Evolutionary conservation across 2,113 vertebrate species (phyloP), one percentile per base, ranked within the genome.

Genomic region (Cyprinodon variegatus): DNA sequence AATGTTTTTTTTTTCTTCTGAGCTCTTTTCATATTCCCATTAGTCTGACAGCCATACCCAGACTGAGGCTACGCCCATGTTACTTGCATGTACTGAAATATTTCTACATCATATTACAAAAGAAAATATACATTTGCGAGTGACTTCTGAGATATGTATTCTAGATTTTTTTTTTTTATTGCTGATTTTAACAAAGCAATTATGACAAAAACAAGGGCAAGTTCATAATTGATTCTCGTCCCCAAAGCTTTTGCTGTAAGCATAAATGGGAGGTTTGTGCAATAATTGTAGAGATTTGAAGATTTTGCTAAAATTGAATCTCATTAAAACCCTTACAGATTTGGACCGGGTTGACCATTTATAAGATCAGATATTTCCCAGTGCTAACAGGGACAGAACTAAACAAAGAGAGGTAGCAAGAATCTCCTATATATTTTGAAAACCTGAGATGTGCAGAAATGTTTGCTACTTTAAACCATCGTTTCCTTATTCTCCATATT

Each of bases 1-100:
- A n/a, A 14, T 74, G 39, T 38, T 9, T 37, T 37, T 0, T 14
- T 14, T 11, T 20, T 5, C 61, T 57, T 6, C 50, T 39, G 43
- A n/a, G 36, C 61, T 20, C 57, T 71, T 76, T 40, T 69, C 15
- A 66, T 65, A 62, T 37, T 59, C 1, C 12, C 45, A 89, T 85
- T 82, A 77, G 61, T 65, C 17, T 41, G 40, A 66, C 4, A 69
- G 39, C 29, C 63, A 57, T 71, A 13, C 1, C n/a, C 38, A 61
- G n/a, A 43, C 0, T 0, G 4, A 10, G 50, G 36, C 66, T 72
- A 70, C 70, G 53, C 75, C 75, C 79, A 62, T 39, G 66, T 22
- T 10, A 10, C 37, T 36, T 41, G 5, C 15, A 38, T 11, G 1
- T 13, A 14, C 41, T 39, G 20, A 11, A 46, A n/a, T 57, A 36